Evolutionary conservation across 2,888 invertebrate species (phyloP), one percentile per base, ranked within the genome.

Genomic region (Acleris literana): DNA sequence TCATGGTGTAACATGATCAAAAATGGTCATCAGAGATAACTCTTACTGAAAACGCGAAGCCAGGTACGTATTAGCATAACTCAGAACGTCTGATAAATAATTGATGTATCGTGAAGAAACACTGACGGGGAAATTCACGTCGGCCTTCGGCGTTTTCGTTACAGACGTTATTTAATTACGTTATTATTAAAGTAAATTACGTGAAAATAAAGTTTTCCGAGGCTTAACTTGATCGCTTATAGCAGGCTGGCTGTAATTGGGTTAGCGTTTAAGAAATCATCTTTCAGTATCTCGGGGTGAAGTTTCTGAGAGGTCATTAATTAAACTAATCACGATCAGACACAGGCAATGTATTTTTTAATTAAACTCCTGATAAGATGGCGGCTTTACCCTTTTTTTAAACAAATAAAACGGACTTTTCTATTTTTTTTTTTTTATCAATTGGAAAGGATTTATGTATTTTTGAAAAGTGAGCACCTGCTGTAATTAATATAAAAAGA

Each of bases 21-120:
- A 66, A 52, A 66, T 66, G 65, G 52, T 66, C 61, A 66, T 56
- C 39, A 62, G 61, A 61, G 33, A 46, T 46, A 46, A 52, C 43
- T 52, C 25, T 6, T 22, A 52, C 25, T 66, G 46, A 57, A 53
- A 18, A 57, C 20, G 17, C 33, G 7, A 20, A 66, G 66, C 66
- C 66, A 66, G 66, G 66, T 66, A 66, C 17, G 66, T 64, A 16
- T 29, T 46, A 56, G 44, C 33, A 54, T 18, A 54, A 3, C 1
- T 7, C 46, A 5, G 39, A 5, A 39, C 29, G 25, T 39, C 13
- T 39, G 39, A 11, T 39, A 39, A 39, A 39, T 39, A 39, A 39
- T 39, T 39, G 39, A 39, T 39, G 39, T 39, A 39, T 39, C 17
- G 17, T 49, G 7, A 7, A 20, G 18, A 17, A 18, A 18, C 11